Conservation (phyloP, 2,113 vertebrate genomes). For the Apteryx owenii region DNA sequence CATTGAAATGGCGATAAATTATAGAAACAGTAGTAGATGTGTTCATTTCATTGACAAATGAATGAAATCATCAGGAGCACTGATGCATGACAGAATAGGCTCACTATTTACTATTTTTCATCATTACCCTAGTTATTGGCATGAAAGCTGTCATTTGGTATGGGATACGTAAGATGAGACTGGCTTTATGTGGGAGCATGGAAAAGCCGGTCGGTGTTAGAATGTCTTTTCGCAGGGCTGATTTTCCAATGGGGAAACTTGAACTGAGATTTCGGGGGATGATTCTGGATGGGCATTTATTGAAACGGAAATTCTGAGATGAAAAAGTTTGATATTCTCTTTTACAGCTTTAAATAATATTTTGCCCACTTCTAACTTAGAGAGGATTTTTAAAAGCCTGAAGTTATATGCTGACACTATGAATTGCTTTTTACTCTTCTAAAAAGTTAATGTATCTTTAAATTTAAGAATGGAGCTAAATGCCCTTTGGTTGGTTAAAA, state of each 20-base stretch:
- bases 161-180: background rate
- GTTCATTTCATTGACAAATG: background rate
- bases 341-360: background rate
- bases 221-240: background rate
- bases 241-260: background rate
- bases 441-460: background rate
- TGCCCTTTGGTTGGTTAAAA: background rate
- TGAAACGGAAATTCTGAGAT: background rate
- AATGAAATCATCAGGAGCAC: conserved; percentile 34
- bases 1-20: background rate
- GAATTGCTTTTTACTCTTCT: background rate
- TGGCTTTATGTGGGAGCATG: background rate
- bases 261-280: background rate
- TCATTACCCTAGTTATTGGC: background rate
- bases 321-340: background rate
- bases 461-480: background rate
- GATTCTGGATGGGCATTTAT: background rate
- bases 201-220: background rate
- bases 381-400: background rate
- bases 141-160: background rate
- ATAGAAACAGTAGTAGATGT: background rate
- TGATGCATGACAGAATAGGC: background rate
- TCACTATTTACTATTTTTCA: conserved; percentile 14
- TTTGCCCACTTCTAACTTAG: background rate
- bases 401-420: background rate